A percentile compares a stretch with the other conserved stretches of the same genome.
Evolutionary conservation across 2,113 vertebrate genomes (phyloP).

Genomic region (Pterocles orientalis): DNA sequence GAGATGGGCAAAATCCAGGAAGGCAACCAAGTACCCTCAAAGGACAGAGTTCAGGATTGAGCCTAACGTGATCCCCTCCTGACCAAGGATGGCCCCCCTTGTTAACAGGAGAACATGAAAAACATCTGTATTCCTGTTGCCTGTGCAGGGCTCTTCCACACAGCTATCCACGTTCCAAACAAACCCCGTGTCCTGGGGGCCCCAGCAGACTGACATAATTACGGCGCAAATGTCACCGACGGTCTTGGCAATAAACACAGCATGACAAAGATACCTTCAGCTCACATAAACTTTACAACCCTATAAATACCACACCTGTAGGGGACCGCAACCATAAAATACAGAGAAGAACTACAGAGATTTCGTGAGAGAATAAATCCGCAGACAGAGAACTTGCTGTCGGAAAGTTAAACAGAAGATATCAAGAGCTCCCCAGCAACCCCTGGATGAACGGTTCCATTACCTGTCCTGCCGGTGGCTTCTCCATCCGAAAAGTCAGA

Average conservation of each 20-base stretch:
- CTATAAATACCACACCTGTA: neutral
- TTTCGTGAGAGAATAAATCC: neutral
- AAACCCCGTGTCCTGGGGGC: neutral
- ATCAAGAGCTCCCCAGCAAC: neutral
- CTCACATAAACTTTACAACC: neutral
- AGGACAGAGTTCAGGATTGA: neutral
- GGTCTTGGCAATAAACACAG: neutral
- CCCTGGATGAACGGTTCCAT: neutral
- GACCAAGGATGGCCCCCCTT: neutral
- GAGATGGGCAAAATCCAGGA: neutral
- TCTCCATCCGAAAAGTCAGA: conserved; percentile 72
- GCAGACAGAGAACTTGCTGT: neutral
- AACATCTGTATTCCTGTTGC: neutral
- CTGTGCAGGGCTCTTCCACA: neutral
- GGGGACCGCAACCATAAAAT: neutral
- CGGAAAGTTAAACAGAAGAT: neutral
- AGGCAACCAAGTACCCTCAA: neutral
- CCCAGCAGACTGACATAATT: neutral
- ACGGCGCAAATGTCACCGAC: neutral
- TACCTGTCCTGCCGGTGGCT: conserved; percentile 82
- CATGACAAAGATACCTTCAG: neutral
- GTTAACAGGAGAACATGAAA: neutral
- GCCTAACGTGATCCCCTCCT: neutral
- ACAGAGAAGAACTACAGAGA: neutral
- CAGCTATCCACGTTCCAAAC: neutral